Percentiles rank a stretch among this genome's conserved stretches.
Conservation (phyloP, 2,888 invertebrate genomes). For the Lithosia quadra region DNA sequence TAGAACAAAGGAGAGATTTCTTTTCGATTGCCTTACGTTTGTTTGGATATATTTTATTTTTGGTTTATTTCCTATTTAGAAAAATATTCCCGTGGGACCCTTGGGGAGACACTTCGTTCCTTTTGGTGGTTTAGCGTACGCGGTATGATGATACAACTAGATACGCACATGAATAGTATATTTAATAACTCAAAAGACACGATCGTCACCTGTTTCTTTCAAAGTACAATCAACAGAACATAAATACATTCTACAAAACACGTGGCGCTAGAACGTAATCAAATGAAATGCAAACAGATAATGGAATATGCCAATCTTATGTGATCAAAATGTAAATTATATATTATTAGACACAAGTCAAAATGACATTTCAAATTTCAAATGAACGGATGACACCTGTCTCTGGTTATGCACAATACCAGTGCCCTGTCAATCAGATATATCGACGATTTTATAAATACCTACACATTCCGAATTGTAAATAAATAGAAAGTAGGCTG, state of each 20-base stretch:
- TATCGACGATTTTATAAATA: not conserved
- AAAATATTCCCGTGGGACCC: not conserved
- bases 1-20: conserved; percentile 5
- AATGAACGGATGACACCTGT: not conserved
- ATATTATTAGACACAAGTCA: no score
- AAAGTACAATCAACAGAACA: not conserved
- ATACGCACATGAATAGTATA: no score
- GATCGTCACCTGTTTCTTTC: not conserved
- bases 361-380: not conserved
- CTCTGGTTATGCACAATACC: not conserved
- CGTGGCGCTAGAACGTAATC: not conserved
- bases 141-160: not conserved
- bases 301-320: not conserved
- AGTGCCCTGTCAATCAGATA: not conserved
- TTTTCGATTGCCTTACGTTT: conserved; percentile 5
- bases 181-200: no score
- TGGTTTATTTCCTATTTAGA: not conserved
- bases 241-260: not conserved
- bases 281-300: not conserved
- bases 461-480: no score
- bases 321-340: no score
- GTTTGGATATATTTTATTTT: conserved; percentile 4
- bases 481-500: no score
- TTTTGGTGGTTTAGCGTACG: not conserved
- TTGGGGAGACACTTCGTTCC: not conserved